Conservation (phyloP, 2,888 invertebrate genomes). For the Pseudeuparius sepicola region DNA sequence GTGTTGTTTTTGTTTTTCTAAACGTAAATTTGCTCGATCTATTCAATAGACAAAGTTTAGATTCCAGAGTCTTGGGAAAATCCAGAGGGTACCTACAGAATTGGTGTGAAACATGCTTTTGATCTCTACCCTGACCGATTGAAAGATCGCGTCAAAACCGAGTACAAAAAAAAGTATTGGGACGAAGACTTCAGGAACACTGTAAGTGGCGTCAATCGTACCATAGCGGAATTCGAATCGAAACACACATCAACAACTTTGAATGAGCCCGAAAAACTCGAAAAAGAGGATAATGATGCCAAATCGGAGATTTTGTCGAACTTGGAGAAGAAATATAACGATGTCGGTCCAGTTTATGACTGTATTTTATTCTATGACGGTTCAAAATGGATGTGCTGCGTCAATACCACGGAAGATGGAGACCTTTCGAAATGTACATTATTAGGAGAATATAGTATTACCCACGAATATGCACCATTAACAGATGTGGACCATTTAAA, state of each 20-base stretch:
- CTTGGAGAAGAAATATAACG: conserved; percentile 79
- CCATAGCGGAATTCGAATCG: conserved; percentile 64
- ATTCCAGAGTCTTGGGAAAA: conserved; percentile 76
- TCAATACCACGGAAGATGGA: conserved; percentile 76
- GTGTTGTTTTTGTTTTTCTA: too few species aligned
- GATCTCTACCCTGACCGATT: conserved; percentile 80
- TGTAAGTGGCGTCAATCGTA: conserved; percentile 66
- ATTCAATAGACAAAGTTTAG: conserved; percentile 41
- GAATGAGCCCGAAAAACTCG: conserved; percentile 59
- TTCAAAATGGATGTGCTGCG: conserved; percentile 77
- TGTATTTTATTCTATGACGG: conserved; percentile 91
- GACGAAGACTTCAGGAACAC: conserved; percentile 72
- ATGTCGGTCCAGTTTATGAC: conserved; percentile 85
- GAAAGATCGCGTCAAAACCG: conserved; percentile 65
- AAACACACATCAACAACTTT: conserved; percentile 20
- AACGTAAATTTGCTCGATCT: too few species aligned
- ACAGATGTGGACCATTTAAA: conserved; percentile 74
- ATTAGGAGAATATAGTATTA: conserved; percentile 72
- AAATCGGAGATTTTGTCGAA: conserved; percentile 71
- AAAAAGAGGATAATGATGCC: conserved; percentile 83
- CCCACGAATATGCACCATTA: conserved; percentile 66
- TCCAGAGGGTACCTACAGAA: conserved; percentile 71
- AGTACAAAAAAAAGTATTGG: conserved; percentile 72
- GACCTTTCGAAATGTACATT: conserved; percentile 66
- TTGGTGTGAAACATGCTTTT: conserved; percentile 78